Percentiles rank a stretch among this genome's conserved stretches.
Conservation (phyloP, 2,797 vertebrate genomes). For the Ptychadena robeensis region DNA sequence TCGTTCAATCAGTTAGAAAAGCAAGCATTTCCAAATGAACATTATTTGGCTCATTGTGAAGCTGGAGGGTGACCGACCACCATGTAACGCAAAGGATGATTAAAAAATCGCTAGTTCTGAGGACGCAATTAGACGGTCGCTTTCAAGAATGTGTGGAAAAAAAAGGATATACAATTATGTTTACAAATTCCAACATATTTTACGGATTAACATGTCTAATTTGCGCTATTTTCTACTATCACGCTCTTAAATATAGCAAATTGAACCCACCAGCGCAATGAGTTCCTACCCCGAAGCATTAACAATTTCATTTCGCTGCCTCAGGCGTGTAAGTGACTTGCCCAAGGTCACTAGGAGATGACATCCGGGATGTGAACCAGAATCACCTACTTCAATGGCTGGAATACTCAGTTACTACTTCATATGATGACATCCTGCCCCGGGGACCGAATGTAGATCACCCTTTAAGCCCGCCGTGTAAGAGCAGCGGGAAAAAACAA, state of each 20-base stretch:
- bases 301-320: slow-evolving; percentile 39
- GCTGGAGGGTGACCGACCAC: not conserved
- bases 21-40: slow-evolving; percentile 11
- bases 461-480: slow-evolving; percentile 18
- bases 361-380: slow-evolving; percentile 31
- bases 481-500: slow-evolving; percentile 21
- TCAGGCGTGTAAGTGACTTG: slow-evolving; percentile 33
- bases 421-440: slow-evolving; percentile 42
- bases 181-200: not conserved
- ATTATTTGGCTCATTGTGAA: slow-evolving; percentile 3
- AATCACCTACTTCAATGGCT: slow-evolving; percentile 33
- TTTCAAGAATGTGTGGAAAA: not conserved
- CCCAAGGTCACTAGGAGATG: slow-evolving; percentile 56
- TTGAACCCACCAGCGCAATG: slow-evolving; percentile 9
- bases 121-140: not conserved
- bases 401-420: slow-evolving; percentile 39
- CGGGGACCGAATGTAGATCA: slow-evolving; percentile 32
- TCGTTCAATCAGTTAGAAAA: not conserved
- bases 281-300: slow-evolving; percentile 39
- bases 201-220: slow-evolving; percentile 13
- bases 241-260: slow-evolving; percentile 13
- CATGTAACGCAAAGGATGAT: not conserved
- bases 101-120: not conserved
- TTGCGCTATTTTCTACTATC: not conserved
- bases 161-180: not conserved